Evolutionary conservation across 1,140 invertebrate genomes (phyloP).

Genomic region (Rhyzopertha dominica): DNA sequence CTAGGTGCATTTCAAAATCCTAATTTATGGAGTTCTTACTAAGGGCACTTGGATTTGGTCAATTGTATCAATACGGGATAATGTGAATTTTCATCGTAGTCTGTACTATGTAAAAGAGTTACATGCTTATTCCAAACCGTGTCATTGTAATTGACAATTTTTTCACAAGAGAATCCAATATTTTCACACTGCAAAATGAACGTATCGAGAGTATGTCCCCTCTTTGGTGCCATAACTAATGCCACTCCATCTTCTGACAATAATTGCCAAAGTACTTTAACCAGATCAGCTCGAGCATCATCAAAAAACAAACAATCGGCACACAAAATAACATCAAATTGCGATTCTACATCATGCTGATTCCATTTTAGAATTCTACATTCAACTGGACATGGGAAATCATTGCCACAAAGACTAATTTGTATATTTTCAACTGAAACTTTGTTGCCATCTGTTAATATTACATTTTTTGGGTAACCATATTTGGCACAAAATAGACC

Average conservation of each 20-base stretch:
- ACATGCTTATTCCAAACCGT: slow-evolving; percentile 63
- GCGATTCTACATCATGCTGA: slow-evolving; percentile 23
- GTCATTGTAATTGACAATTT: slow-evolving; percentile 57
- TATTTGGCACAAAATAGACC: slow-evolving; percentile 71
- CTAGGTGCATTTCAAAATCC: too few relatives aligned
- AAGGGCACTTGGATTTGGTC: slow-evolving; percentile 49
- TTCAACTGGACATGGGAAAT: slow-evolving; percentile 45
- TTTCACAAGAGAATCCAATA: slow-evolving; percentile 54
- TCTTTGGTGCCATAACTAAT: slow-evolving; percentile 70
- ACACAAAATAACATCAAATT: slow-evolving; percentile 68
- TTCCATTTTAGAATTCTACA: slow-evolving; percentile 51
- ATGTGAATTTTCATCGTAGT: slow-evolving; percentile 64
- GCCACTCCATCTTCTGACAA: slow-evolving; percentile 62
- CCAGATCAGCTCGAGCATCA: slow-evolving; percentile 65
- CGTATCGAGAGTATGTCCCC: slow-evolving; percentile 65
- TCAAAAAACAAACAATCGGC: slow-evolving; percentile 84
- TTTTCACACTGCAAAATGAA: slow-evolving; percentile 59
- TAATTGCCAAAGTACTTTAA: slow-evolving; percentile 63
- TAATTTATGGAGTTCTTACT: slow-evolving; percentile 20
- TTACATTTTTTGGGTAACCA: slow-evolving; percentile 53
- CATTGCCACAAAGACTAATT: slow-evolving; percentile 59
- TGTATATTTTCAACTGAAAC: slow-evolving; percentile 70
- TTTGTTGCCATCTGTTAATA: slow-evolving; percentile 75
- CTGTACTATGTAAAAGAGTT: slow-evolving; percentile 52
- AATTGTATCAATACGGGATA: slow-evolving; percentile 61